Base-by-base conservation (phyloP, 2,888 invertebrate species). In the Limnephilus lunatus region DNA sequence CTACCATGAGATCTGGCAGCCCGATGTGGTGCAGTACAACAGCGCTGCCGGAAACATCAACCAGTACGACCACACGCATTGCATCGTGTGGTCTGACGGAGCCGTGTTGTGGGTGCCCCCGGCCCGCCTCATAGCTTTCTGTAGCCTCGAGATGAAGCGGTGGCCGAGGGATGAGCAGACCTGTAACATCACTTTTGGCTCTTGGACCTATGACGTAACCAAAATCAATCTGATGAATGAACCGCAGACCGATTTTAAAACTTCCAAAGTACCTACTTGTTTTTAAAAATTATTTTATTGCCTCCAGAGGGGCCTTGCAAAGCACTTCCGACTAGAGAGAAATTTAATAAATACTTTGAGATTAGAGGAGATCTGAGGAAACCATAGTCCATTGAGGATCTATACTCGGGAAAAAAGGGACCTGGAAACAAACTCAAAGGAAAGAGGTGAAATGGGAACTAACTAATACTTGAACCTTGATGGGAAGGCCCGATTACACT, bases 1-100 rank as follows among this genome's bases (percentile, higher is more conserved):
- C 14, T 97, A 97, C 92, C 97, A 97, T 95, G 97, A 98, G 94
- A 96, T 98, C 94, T 98, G 98, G 98, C 97, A 97, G 95, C 98
- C 98, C 5, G 98, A 98, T 95, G 95, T 98, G 92, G 96, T 96
- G 93, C 96, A 98, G 25, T 97, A 97, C 94, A 98, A 98, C 95
- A 97, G 97, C 93, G 97, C 97, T 4, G 96, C 96, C 14, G 96
- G 97, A 81, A 96, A 96, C 83, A 96, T 96, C 15, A 96, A 97
- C 94, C 96, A 96, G 94, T 97, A 96, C 97, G 1, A 94, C 94
- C 15, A 97, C 97, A 32, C 94, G 94, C 39, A 95, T 30, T 44
- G 87, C 25, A 1, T n/a, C 9, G 87, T 87, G 87, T 7, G 15
- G 4, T 9, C 11, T 9, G 9, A 53, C 39, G 87, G 87, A 31